Percentiles rank a stretch among this genome's conserved stretches.
These are phyloP conservation scores for Nebria salina DNA, from an alignment of 2,888 invertebrate species.

Conservation along the genomic window DNA sequence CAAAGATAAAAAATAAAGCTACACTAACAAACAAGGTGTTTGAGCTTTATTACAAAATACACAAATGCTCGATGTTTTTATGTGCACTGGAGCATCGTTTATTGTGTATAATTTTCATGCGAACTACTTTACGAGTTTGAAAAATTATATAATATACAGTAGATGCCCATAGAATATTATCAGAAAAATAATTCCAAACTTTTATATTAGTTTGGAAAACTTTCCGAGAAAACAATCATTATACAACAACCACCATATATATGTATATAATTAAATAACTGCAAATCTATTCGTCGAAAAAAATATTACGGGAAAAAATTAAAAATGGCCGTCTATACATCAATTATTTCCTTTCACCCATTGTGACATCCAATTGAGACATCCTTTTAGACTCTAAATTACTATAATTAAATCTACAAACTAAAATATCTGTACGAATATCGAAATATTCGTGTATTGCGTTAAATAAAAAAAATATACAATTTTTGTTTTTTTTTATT, in stretches of 20 bases:
- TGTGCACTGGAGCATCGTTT: no score
- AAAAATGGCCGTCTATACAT: constrained; percentile 28
- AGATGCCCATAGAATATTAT: not conserved
- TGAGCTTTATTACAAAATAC: no score
- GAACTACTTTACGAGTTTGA: no score
- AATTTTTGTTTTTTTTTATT: not conserved
- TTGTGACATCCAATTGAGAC: constrained; percentile 24
- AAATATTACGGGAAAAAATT: constrained; percentile 14
- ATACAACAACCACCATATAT: not conserved
- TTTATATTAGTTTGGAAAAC: not conserved
- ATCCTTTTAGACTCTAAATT: constrained; percentile 18
- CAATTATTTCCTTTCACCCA: not conserved
- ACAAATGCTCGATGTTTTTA: no score
- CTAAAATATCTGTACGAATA: not conserved
- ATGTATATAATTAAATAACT: not conserved
- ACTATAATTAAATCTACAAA: constrained; percentile 27
- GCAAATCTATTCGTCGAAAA: not conserved
- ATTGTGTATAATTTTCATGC: no score
- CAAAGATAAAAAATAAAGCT: no score
- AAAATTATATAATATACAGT: no score
- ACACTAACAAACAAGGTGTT: no score
- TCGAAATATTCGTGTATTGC: not conserved
- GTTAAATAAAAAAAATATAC: not conserved
- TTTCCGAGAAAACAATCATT: not conserved
- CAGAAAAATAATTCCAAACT: not conserved